Evolutionary conservation across 2,888 invertebrate genomes (phyloP).

Genomic region (Agonopterix heracliana): DNA sequence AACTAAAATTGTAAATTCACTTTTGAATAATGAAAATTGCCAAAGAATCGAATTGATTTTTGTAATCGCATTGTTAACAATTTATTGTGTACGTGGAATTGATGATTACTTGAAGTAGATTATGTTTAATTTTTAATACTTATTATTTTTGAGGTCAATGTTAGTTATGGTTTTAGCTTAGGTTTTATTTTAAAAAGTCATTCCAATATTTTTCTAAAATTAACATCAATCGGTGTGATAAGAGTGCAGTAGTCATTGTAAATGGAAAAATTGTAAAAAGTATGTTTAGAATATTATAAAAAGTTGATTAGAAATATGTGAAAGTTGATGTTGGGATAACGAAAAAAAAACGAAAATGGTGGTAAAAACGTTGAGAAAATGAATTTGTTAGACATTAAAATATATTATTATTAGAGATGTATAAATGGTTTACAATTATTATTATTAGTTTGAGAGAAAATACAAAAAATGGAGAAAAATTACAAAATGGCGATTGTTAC

Average conservation of each 20-base stretch:
- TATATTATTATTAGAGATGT: conserved; percentile 75
- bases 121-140: neutral
- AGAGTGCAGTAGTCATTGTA: conserved; percentile 57
- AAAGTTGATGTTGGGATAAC: conserved; percentile 67
- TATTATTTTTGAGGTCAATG: neutral
- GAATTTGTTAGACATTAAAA: conserved; percentile 75
- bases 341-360: conserved; percentile 54
- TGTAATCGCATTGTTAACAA: conserved; percentile 28
- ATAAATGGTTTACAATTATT: conserved; percentile 74
- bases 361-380: conserved; percentile 65
- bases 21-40: conserved; percentile 71
- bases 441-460: conserved; percentile 68
- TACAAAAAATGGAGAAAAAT: conserved; percentile 55
- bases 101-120: conserved; percentile 17
- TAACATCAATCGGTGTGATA: conserved; percentile 56
- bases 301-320: conserved; percentile 64
- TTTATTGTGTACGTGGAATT: conserved; percentile 43
- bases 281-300: conserved; percentile 64
- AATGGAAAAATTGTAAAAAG: conserved; percentile 65
- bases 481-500: conserved; percentile 73
- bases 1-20: conserved; percentile 69
- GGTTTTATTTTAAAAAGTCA: conserved; percentile 43
- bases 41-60: conserved; percentile 69
- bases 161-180: conserved; percentile 28
- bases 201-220: conserved; percentile 69